Evolutionary conservation across 2,797 vertebrate species (phyloP).

Genomic region (Spinus pinus): DNA sequence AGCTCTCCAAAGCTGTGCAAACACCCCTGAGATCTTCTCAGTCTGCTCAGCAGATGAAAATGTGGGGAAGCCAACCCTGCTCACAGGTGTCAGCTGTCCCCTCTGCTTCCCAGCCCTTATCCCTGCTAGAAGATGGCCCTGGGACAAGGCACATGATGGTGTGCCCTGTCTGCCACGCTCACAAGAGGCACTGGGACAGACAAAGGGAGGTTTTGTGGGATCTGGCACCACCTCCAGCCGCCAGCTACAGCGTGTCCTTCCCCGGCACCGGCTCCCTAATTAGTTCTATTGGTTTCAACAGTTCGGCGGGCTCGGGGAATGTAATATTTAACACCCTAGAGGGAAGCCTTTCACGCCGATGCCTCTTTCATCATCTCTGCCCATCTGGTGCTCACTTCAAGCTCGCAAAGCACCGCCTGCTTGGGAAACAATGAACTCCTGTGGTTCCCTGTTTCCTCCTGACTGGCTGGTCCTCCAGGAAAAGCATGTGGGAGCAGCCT

Average conservation of each 20-base stretch:
- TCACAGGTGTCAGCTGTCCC: neutral
- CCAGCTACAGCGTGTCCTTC: constrained; percentile 25
- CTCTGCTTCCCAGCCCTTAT: neutral
- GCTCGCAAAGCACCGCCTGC: constrained; percentile 58
- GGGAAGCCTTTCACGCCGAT: constrained; percentile 58
- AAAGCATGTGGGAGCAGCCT: neutral
- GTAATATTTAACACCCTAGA: constrained; percentile 72
- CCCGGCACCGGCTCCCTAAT: constrained; percentile 41
- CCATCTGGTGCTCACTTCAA: constrained; percentile 70
- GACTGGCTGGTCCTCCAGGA: neutral
- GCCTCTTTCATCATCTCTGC: constrained; percentile 72
- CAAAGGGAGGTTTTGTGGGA: neutral
- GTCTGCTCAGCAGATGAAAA: neutral
- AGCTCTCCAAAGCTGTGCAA: neutral
- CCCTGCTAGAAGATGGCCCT: rapidly evolving
- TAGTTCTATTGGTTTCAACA: constrained; percentile 66
- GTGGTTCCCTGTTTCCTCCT: neutral
- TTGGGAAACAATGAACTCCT: constrained; percentile 54
- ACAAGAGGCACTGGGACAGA: rapidly evolving
- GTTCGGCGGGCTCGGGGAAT: constrained; percentile 33
- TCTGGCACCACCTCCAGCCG: constrained; percentile 20
- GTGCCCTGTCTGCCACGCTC: neutral
- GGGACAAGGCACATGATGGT: rapidly evolving
- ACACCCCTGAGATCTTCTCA: neutral
- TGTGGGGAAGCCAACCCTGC: rapidly evolving